Evolutionary conservation across 2,113 vertebrate species (phyloP).

Genomic region (Xiphorhynchus elegans): DNA sequence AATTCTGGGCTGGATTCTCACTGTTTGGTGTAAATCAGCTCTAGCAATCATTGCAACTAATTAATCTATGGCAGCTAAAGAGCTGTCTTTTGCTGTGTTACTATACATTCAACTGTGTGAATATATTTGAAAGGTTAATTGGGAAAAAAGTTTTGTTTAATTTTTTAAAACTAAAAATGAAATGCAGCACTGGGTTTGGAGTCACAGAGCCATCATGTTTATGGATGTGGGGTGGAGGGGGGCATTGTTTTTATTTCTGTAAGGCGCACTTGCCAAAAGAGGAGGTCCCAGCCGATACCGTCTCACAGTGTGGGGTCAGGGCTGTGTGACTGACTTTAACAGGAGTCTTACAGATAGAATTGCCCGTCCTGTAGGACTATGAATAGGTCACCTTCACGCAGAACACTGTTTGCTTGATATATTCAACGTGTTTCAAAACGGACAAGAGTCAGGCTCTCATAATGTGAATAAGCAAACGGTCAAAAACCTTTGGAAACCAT

Average conservation of each 20-base stretch:
- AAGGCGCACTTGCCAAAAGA: neutral
- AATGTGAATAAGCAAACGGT: neutral
- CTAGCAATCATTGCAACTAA: neutral
- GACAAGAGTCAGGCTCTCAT: neutral
- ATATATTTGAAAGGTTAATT: slow-evolving; percentile 10
- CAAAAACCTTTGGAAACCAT: neutral
- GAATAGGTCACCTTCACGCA: neutral
- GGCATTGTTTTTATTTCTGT: slow-evolving; percentile 21
- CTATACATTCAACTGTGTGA: slow-evolving; percentile 16
- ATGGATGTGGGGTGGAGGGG: neutral
- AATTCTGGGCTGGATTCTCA: slow-evolving; percentile 33
- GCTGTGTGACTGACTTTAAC: slow-evolving; percentile 29
- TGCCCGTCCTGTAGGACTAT: neutral
- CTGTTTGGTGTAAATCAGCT: slow-evolving; percentile 21
- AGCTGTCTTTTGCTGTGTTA: slow-evolving; percentile 28
- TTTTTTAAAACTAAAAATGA: slow-evolving; percentile 11
- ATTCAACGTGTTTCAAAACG: neutral
- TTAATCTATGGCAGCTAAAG: slow-evolving; percentile 31
- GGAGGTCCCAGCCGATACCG: neutral
- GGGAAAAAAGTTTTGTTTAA: slow-evolving; percentile 10
- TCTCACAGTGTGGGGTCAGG: neutral
- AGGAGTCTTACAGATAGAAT: slow-evolving; percentile 30
- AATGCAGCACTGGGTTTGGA: slow-evolving; percentile 7
- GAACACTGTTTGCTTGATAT: neutral
- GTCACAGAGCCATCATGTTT: neutral